Evolutionary conservation across 2,113 vertebrate species (phyloP).

Genomic region (Candoia aspera): DNA sequence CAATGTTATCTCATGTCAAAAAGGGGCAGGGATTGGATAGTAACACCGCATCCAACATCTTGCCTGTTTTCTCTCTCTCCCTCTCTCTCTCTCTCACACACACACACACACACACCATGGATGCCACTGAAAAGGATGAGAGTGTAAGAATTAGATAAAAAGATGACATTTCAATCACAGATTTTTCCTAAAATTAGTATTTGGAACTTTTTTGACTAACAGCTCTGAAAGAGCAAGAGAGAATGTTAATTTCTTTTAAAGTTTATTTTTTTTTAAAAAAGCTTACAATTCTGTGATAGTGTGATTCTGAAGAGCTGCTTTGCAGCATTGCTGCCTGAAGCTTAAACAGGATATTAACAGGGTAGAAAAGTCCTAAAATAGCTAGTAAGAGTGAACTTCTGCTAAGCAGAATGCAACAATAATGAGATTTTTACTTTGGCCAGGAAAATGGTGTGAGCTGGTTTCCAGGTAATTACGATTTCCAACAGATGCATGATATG

Average conservation of each 20-base stretch:
- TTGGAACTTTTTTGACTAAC: background rate
- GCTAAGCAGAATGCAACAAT: slow-evolving; percentile 25
- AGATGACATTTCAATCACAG: background rate
- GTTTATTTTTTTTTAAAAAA: background rate
- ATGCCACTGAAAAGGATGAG: no score
- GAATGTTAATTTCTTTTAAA: background rate
- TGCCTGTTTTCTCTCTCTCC: no score
- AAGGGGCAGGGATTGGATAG: background rate
- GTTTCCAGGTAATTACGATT: slow-evolving; percentile 48
- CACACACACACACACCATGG: no score
- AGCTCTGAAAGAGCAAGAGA: background rate
- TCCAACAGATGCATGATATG: slow-evolving; percentile 26
- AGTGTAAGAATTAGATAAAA: background rate
- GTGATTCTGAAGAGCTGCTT: slow-evolving; percentile 8
- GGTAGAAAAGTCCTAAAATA: slow-evolving; percentile 12
- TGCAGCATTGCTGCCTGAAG: slow-evolving; percentile 12
- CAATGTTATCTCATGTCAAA: background rate
- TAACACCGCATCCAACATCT: no score
- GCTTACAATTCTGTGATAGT: background rate
- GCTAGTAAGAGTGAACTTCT: slow-evolving; percentile 7
- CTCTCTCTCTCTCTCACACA: no score
- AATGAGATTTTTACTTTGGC: slow-evolving; percentile 23
- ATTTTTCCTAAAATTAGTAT: background rate
- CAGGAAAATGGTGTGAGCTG: slow-evolving; percentile 43
- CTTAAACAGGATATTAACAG: slow-evolving; percentile 16